A percentile compares a stretch with the other conserved stretches of the same genome.
Evolutionary conservation across 1,140 invertebrate species (phyloP).

Genomic region (Antheraea mylitta): DNA sequence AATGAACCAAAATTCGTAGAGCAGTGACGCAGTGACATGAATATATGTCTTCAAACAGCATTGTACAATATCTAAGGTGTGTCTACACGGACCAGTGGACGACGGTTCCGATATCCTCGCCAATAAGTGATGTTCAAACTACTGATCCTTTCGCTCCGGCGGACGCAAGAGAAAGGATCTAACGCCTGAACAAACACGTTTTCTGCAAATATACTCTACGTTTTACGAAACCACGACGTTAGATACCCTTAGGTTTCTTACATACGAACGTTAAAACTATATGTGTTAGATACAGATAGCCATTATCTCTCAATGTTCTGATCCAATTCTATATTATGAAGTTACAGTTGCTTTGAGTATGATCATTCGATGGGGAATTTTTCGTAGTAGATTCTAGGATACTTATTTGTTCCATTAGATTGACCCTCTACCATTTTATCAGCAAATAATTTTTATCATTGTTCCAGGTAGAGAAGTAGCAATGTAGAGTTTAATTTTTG

Average conservation of each 20-base stretch:
- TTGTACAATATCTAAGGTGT: neutral
- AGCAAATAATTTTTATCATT: too few species aligned
- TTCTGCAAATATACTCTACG: conserved; percentile 20
- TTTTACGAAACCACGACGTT: conserved; percentile 14
- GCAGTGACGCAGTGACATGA: too few species aligned
- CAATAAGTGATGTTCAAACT: conserved; percentile 34
- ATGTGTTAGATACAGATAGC: too few species aligned
- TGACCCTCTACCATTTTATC: too few species aligned
- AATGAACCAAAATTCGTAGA: neutral
- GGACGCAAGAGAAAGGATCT: conserved; percentile 39
- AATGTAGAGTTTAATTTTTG: too few species aligned
- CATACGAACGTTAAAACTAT: neutral
- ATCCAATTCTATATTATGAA: too few species aligned
- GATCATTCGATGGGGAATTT: too few species aligned
- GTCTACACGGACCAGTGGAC: conserved; percentile 31
- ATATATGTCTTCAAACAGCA: neutral
- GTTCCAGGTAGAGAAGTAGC: too few species aligned
- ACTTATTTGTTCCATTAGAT: too few species aligned
- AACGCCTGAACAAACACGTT: conserved; percentile 47
- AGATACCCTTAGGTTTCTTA: neutral
- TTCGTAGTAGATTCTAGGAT: too few species aligned
- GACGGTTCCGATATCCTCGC: conserved; percentile 20
- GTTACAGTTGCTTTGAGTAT: too few species aligned
- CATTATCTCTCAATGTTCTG: too few species aligned
- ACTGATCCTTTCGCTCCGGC: conserved; percentile 46